Base-by-base conservation (phyloP, 64 coral and sea anemone species). In the Pocillopora damicornis region DNA sequence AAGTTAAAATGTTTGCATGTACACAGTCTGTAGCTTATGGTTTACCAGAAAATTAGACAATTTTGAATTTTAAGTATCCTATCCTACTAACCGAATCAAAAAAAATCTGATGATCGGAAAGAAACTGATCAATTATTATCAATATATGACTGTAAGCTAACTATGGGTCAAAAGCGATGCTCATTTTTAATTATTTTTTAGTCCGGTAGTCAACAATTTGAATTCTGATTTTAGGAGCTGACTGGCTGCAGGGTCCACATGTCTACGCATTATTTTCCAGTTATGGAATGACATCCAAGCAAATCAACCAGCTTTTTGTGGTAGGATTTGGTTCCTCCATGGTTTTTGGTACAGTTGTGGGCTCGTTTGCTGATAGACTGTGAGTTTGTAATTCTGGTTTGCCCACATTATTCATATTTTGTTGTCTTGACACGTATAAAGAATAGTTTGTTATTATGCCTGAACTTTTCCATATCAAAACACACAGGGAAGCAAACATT, bases 201-300 rank as follows among this genome's bases (percentile, higher is more conserved):
- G 1, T 59, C 20, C 15, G 13, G 11, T 22, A 4, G 22, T 15
- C 15, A 58, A 75, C 4, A 59, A 58, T 62, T 51, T 79, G 67
- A 66, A 18, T 42, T 64, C 12, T 57, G 5, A 78, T 75, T 37
- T 37, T 64, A 94, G 95, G 86, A 72, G 92, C 95, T 82, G 95
- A 98, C 74, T 98, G 95, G 95, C 61, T 98, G 36, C 95, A 98
- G 86, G 95, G 95, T 1, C 95, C 95, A 6, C 95, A 98, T 79
- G 95, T 98, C 11, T 98, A 98, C 76, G 95, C 89, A 59, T 86
- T 98, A 22, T 98, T 86, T 69, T 79, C 92, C 26, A 98, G 95
- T 42, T 98, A 98, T 89, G 95, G 95, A 80, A 71, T 98, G 86
- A 89, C 92, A 61, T 94, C 95, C 25, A 90, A 94, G 60, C 92